Percentiles rank a stretch among this genome's conserved stretches.
phyloP scores from a whole-genome alignment of 1,140 invertebrate species.

The Holcopasites calliopsidis region DNA sequence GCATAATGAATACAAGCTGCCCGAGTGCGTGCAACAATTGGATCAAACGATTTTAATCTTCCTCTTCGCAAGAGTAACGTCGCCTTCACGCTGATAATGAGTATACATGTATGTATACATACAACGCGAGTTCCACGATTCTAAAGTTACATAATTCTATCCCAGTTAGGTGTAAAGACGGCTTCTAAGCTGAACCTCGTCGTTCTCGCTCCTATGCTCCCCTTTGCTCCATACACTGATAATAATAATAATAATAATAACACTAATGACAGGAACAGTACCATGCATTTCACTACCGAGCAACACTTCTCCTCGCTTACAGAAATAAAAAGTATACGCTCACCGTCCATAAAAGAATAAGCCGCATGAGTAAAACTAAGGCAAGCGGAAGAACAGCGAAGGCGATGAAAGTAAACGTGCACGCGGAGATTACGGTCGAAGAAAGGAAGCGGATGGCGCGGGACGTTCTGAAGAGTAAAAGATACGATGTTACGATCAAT shows the following conservation, averaged over 20 bases:
- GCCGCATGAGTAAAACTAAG: background rate
- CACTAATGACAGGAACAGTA: too few species aligned
- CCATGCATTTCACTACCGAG: too few species aligned
- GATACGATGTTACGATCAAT: conserved; percentile 65
- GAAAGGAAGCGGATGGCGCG: background rate
- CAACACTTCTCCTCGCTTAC: too few species aligned
- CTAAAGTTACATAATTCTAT: background rate
- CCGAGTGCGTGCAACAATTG: too few species aligned
- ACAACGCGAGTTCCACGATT: background rate
- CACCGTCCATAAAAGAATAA: too few species aligned
- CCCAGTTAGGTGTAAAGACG: background rate
- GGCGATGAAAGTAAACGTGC: background rate
- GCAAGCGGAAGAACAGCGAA: background rate
- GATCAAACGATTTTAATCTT: too few species aligned
- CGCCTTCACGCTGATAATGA: background rate
- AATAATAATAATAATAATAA: too few species aligned
- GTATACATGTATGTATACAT: too few species aligned
- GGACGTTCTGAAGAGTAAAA: conserved; percentile 8
- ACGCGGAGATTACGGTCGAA: background rate
- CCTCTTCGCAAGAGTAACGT: background rate
- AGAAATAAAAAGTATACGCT: too few species aligned
- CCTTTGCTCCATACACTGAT: too few species aligned
- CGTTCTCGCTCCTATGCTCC: too few species aligned
- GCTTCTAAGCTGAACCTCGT: too few species aligned
- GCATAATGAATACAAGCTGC: background rate